Conservation (phyloP, 1,140 invertebrate genomes). For the Scaptomyza pallida region DNA sequence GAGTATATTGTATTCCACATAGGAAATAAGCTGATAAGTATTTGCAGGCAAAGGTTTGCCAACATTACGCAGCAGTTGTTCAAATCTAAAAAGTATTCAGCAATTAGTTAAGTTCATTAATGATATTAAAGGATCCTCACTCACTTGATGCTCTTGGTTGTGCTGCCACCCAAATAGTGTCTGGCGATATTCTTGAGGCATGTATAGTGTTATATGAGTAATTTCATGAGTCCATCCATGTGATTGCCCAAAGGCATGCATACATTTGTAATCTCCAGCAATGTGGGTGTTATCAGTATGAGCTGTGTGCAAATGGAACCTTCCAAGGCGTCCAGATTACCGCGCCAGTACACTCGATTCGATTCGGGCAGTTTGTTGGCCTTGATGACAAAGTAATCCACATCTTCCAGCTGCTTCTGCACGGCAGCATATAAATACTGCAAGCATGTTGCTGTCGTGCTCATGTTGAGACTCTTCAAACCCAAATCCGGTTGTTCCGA, state of each 20-base stretch:
- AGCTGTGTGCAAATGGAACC: constrained; percentile 75
- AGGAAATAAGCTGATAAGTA: constrained; percentile 85
- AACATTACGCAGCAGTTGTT: constrained; percentile 85
- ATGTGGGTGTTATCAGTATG: constrained; percentile 66
- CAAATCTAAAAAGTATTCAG: constrained; percentile 84
- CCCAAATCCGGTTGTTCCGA: constrained; percentile 31
- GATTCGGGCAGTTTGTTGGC: constrained; percentile 73
- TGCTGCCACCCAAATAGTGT: constrained; percentile 60
- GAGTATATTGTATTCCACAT: constrained; percentile 85
- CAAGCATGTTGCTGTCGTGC: constrained; percentile 62
- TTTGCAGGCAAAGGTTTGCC: constrained; percentile 85
- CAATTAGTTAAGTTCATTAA: background rate
- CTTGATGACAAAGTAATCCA: constrained; percentile 76
- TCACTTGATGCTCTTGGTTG: constrained; percentile 64
- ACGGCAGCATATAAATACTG: constrained; percentile 63
- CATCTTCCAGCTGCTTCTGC: constrained; percentile 74
- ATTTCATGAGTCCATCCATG: constrained; percentile 71
- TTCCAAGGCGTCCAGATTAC: constrained; percentile 62
- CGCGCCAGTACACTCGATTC: constrained; percentile 67
- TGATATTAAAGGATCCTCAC: constrained; percentile 1
- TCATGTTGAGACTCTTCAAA: constrained; percentile 59
- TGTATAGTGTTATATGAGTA: constrained; percentile 72
- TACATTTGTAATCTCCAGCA: constrained; percentile 67
- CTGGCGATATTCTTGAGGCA: constrained; percentile 74
- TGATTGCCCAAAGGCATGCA: constrained; percentile 65